Evolutionary conservation across 2,888 invertebrate genomes (phyloP).

Genomic region (Amphipoea oculea): DNA sequence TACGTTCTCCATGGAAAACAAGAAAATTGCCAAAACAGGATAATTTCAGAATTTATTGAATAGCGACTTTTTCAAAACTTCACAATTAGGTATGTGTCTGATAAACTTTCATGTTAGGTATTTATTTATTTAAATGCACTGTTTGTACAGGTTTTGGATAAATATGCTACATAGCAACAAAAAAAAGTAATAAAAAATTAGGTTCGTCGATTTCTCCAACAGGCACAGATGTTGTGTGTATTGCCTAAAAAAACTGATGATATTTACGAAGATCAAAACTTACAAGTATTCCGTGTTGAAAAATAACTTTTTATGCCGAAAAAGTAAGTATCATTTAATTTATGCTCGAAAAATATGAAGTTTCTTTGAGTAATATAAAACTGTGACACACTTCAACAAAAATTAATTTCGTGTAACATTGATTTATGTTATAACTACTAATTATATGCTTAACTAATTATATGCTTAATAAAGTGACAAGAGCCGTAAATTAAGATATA

Average conservation of each 20-base stretch:
- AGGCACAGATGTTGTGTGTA: constrained; percentile 45
- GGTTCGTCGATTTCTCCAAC: constrained; percentile 33
- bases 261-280: constrained; percentile 30
- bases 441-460: constrained; percentile 54
- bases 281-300: constrained; percentile 33
- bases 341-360: background rate
- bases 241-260: constrained; percentile 35
- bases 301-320: background rate
- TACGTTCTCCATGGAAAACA: constrained; percentile 20
- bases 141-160: background rate
- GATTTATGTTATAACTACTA: constrained; percentile 53
- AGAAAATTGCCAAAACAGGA: constrained; percentile 23
- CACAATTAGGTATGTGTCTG: background rate
- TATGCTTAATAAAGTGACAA: constrained; percentile 51
- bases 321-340: background rate
- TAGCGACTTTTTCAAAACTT: background rate
- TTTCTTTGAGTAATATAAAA: constrained; percentile 15
- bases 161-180: background rate
- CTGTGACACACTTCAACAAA: constrained; percentile 25
- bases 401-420: constrained; percentile 44
- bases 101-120: background rate
- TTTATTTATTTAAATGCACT: background rate
- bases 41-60: constrained; percentile 8
- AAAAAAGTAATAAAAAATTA: constrained; percentile 4
- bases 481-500: constrained; percentile 59